Evolutionary conservation across 2,797 vertebrate species (phyloP).

Genomic region (Petrocephalus schoutedeni): DNA sequence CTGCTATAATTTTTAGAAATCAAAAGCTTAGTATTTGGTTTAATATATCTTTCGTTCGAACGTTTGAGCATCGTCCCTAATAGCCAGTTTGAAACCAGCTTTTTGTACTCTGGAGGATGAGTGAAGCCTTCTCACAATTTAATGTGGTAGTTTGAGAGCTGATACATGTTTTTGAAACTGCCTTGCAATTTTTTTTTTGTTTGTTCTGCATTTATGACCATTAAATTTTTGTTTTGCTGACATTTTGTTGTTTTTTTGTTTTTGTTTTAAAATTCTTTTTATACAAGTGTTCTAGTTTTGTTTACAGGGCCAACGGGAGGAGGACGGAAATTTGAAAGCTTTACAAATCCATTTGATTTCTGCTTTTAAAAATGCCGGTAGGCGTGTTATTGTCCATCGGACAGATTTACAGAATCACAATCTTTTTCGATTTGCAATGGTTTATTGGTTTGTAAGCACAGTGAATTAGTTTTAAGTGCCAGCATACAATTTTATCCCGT

Average conservation of each 20-base stretch:
- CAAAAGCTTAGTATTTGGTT: background rate
- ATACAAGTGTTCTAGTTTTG: background rate
- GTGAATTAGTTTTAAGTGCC: background rate
- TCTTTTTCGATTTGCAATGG: background rate
- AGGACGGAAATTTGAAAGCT: background rate
- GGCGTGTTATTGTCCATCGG: background rate
- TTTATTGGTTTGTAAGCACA: constrained; percentile 12
- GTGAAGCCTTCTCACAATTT: constrained; percentile 56
- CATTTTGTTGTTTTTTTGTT: constrained; percentile 61
- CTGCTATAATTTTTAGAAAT: background rate
- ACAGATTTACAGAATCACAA: background rate
- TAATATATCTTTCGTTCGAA: constrained; percentile 35
- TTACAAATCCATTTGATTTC: background rate
- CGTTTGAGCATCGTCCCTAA: constrained; percentile 74
- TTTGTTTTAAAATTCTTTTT: constrained; percentile 22
- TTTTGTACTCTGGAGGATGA: constrained; percentile 60
- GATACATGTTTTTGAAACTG: constrained; percentile 68
- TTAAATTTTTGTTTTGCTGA: constrained; percentile 84
- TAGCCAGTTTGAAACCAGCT: constrained; percentile 61
- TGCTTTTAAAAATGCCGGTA: background rate
- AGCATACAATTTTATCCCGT: background rate
- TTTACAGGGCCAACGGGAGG: background rate
- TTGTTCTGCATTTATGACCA: constrained; percentile 75
- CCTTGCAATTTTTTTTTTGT: constrained; percentile 73
- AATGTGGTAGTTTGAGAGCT: constrained; percentile 61